A percentile compares a stretch with the other conserved stretches of the same genome.
phyloP scores from a whole-genome alignment of 2,797 vertebrate species.

The Diplodus puntazzo region DNA sequence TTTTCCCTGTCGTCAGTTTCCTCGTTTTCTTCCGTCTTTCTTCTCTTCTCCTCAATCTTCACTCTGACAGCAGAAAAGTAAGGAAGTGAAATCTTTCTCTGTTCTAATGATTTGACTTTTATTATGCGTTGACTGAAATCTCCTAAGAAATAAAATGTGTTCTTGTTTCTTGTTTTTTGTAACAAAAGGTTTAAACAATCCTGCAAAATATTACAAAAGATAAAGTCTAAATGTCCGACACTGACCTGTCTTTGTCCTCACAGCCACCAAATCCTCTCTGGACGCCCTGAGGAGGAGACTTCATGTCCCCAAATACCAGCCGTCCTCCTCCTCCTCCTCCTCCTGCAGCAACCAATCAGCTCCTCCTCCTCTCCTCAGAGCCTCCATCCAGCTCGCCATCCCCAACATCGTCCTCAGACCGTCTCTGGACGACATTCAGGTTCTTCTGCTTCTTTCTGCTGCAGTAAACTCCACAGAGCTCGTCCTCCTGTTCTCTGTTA shows the following conservation, averaged over 20 bases:
- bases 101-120: no score
- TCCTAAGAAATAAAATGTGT: no score
- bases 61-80: background rate
- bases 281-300: constrained; percentile 84
- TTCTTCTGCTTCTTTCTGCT: constrained; percentile 28
- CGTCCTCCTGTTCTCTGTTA: no score
- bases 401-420: constrained; percentile 87
- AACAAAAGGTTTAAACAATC: no score
- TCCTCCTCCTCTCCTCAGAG: constrained; percentile 81
- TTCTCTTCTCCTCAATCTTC: background rate
- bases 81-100: background rate
- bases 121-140: no score
- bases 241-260: constrained; percentile 19
- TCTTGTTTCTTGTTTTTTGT: no score
- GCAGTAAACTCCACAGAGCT: background rate
- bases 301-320: constrained; percentile 67
- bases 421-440: constrained; percentile 89
- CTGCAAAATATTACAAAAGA: no score
- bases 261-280: constrained; percentile 86
- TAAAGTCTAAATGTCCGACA: no score
- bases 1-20: no score
- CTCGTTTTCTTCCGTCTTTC: no score
- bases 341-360: constrained; percentile 4
- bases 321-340: constrained; percentile 49
- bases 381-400: constrained; percentile 86